Evolutionary conservation across 2,797 vertebrate species (phyloP).

Genomic region (Rhincodon typus): DNA sequence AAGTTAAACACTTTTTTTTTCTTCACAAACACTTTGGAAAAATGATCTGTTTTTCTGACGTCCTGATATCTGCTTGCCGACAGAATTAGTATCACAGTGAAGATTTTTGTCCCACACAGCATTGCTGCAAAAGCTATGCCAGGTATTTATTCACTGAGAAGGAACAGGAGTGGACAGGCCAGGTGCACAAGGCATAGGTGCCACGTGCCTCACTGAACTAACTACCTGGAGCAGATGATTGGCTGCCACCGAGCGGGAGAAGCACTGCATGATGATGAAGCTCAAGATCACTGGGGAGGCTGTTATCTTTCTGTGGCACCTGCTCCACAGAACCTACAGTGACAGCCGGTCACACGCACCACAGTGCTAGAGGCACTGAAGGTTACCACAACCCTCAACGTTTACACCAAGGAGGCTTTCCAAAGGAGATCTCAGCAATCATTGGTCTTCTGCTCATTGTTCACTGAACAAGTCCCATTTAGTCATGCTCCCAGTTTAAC

Average conservation of each 20-base stretch:
- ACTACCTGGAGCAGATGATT: not conserved
- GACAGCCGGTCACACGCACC: not conserved
- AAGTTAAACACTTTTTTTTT: not conserved
- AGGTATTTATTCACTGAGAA: not conserved
- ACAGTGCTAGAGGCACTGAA: not conserved
- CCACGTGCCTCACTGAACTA: not conserved
- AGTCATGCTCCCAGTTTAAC: not conserved
- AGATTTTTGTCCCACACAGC: not conserved
- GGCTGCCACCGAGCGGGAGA: not conserved
- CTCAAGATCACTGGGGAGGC: not conserved
- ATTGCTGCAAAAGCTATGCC: not conserved
- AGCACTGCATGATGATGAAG: not conserved
- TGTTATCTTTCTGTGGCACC: not conserved
- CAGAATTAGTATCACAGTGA: not conserved
- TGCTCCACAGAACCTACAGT: not conserved
- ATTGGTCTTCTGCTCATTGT: not conserved
- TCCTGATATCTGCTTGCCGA: not conserved
- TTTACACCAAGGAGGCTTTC: not conserved
- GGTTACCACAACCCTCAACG: not conserved
- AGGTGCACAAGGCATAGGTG: not conserved
- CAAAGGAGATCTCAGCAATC: not conserved
- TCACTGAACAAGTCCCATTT: not conserved
- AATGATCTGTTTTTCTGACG: not conserved
- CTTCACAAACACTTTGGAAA: not conserved
- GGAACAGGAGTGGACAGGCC: not conserved